Evolutionary conservation across 2,113 vertebrate genomes (phyloP).

Genomic region (Eretmodus cyanostictus): DNA sequence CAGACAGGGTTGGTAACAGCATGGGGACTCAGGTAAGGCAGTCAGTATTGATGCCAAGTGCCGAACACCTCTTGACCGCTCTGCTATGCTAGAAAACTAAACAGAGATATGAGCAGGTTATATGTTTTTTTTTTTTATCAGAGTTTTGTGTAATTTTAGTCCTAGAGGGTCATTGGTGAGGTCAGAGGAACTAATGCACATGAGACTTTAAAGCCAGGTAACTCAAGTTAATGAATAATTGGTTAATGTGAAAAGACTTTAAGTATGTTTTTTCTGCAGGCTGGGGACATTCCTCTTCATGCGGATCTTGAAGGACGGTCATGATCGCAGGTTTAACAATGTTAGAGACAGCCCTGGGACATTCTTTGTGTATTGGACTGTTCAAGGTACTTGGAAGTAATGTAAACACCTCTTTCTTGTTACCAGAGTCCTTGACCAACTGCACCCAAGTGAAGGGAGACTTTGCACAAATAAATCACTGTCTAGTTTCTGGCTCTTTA

Average conservation of each 20-base stretch:
- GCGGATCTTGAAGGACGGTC: conserved; percentile 75
- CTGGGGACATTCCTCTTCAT: conserved; percentile 76
- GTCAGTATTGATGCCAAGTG: not conserved
- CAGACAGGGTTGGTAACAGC: conserved; percentile 73
- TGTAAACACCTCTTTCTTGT: not conserved
- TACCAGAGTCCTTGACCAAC: conserved; percentile 3
- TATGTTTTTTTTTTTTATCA: not conserved
- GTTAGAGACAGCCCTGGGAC: conserved; percentile 71
- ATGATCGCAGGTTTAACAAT: conserved; percentile 72
- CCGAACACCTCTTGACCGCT: not conserved
- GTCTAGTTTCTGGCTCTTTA: not conserved
- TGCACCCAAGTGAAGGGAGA: not conserved
- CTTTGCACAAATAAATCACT: conserved; percentile 13
- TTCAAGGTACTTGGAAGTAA: conserved; percentile 70
- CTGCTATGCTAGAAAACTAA: not conserved
- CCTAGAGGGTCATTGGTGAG: not conserved
- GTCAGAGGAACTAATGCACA: conserved; percentile 23
- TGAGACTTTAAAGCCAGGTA: conserved; percentile 36
- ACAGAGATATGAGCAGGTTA: not conserved
- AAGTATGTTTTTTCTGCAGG: conserved; percentile 47
- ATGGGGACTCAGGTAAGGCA: conserved; percentile 72
- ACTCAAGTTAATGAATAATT: conserved; percentile 67
- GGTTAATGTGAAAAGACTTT: conserved; percentile 52
- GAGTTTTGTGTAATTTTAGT: not conserved
- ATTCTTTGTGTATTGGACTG: conserved; percentile 78